phyloP scores from a whole-genome alignment of 2,888 invertebrate genomes.

The Embidobia sp. region DNA sequence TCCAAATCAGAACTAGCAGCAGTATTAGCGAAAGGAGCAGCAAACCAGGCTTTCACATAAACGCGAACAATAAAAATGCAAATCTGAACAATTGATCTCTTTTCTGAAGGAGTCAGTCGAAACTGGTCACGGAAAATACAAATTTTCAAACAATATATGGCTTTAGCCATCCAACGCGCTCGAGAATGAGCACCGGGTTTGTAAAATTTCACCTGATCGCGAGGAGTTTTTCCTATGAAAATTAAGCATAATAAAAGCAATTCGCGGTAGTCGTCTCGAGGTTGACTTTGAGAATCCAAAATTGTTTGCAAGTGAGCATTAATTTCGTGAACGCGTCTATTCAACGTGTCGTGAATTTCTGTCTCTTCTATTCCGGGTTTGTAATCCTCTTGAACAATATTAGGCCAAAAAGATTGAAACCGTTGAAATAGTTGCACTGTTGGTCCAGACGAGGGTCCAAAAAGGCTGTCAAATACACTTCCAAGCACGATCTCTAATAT shows the following conservation, averaged over 20 bases:
- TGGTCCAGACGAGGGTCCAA: conserved; percentile 55
- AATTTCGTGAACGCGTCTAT: conserved; percentile 9
- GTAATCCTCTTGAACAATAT: conserved; percentile 53
- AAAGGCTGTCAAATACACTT: conserved; percentile 47
- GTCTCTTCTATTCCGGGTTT: conserved; percentile 32
- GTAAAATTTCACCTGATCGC: conserved; percentile 60
- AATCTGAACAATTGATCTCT: conserved; percentile 29
- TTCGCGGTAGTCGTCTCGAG: conserved; percentile 67
- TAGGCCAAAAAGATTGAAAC: too few relatives aligned
- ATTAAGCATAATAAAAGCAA: conserved; percentile 65
- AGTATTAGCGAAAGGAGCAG: too few relatives aligned
- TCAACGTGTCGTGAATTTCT: conserved; percentile 2
- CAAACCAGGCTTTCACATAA: too few relatives aligned
- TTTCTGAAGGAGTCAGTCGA: conserved; percentile 54
- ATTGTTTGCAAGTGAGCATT: conserved; percentile 2
- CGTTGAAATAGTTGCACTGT: too few relatives aligned
- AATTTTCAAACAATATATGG: conserved; percentile 50
- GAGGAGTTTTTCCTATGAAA: conserved; percentile 64
- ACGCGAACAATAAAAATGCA: too few relatives aligned
- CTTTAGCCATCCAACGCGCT: conserved; percentile 71
- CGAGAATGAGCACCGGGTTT: conserved; percentile 68
- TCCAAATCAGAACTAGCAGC: too few relatives aligned
- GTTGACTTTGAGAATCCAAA: conserved; percentile 23
- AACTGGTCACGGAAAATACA: conserved; percentile 65
- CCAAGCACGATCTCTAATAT: conserved; percentile 64